Evolutionary conservation across 2,888 invertebrate genomes (phyloP).

Genomic region (Piscicola geometra): DNA sequence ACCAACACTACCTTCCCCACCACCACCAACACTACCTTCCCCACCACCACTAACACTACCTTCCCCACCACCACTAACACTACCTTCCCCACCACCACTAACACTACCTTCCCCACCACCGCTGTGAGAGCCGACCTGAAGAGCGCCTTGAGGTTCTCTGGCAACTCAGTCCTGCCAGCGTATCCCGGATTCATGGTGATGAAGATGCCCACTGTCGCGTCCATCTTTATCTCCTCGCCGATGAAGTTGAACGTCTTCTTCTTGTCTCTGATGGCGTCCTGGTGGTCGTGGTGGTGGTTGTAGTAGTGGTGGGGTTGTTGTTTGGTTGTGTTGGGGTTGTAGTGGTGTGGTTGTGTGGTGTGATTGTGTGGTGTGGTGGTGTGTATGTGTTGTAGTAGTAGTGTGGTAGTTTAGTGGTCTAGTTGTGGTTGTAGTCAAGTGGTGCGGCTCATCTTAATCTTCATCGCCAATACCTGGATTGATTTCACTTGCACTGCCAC

Average conservation of each 20-base stretch:
- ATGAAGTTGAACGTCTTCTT: conserved; percentile 84
- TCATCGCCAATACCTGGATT: too few species aligned
- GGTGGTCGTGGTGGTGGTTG: neutral
- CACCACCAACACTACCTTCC: too few species aligned
- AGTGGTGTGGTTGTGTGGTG: neutral
- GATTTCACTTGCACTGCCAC: conserved; percentile 76
- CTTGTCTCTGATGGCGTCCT: conserved; percentile 81
- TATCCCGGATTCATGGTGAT: conserved; percentile 98
- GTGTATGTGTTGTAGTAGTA: neutral
- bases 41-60: too few species aligned
- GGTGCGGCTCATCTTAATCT: too few species aligned
- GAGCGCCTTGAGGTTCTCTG: conserved; percentile 57
- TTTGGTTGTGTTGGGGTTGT: neutral
- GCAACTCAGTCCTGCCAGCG: conserved; percentile 69
- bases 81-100: too few species aligned
- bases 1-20: too few species aligned
- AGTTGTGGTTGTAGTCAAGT: too few species aligned
- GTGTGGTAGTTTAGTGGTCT: too few species aligned
- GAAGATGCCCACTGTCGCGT: conserved; percentile 84
- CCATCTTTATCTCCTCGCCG: conserved; percentile 81
- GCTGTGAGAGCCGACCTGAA: conserved; percentile 51
- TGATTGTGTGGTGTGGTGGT: neutral
- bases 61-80: too few species aligned
- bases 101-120: too few species aligned
- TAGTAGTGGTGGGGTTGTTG: too few species aligned